Evolutionary conservation across 2,888 invertebrate genomes (phyloP).

Genomic region (Philaethria dido): DNA sequence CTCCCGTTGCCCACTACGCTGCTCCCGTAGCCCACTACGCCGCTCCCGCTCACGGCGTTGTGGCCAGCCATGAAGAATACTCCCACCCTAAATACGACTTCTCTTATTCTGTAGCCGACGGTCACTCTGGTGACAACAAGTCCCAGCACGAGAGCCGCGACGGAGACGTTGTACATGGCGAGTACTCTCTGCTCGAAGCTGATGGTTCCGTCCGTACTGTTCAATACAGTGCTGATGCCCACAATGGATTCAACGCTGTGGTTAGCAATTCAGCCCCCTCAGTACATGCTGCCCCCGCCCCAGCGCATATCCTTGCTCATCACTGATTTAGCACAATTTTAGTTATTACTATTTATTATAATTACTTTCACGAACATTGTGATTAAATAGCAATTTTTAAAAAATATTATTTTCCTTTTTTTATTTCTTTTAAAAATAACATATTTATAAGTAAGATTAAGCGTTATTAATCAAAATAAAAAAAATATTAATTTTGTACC

Average conservation of each 20-base stretch:
- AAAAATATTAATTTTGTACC: too few relatives aligned
- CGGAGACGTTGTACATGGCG: conserved; percentile 58
- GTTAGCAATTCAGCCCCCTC: conserved; percentile 65
- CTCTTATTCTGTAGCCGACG: conserved; percentile 83
- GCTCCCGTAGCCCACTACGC: conserved; percentile 58
- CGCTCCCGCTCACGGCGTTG: conserved; percentile 60
- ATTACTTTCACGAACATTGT: not conserved
- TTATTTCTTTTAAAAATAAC: not conserved
- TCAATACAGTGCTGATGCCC: conserved; percentile 81
- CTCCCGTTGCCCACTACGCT: conserved; percentile 52
- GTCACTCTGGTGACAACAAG: conserved; percentile 82
- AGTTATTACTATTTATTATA: conserved; percentile 9
- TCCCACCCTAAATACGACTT: conserved; percentile 82
- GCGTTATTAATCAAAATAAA: too few relatives aligned
- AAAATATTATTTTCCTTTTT: not conserved
- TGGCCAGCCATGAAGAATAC: conserved; percentile 55
- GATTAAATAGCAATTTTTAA: not conserved
- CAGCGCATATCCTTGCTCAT: conserved; percentile 54
- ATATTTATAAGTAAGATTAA: too few relatives aligned
- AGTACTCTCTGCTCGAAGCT: conserved; percentile 80
- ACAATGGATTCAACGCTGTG: conserved; percentile 73
- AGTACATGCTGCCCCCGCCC: conserved; percentile 49
- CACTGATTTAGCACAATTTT: conserved; percentile 60
- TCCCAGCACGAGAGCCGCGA: conserved; percentile 63
- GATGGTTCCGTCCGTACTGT: conserved; percentile 82